Base-by-base conservation (phyloP, 2,888 invertebrate species). In the Muscina levida region DNA sequence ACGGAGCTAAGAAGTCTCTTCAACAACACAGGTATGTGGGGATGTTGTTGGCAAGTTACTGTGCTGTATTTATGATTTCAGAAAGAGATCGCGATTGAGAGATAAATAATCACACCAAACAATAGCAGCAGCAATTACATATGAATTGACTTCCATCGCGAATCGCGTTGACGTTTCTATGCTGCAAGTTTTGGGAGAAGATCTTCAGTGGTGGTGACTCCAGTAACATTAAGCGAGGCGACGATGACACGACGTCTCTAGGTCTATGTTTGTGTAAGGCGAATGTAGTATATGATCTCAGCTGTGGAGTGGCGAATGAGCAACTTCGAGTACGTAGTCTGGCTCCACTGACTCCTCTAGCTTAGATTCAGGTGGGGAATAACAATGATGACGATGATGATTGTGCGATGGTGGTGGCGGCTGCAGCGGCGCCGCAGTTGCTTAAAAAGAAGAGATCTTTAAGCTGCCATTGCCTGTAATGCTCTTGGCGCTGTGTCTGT, bases 51-150 rank as follows among this genome's bases (percentile, higher is more conserved):
- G 8, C 31, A 31, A 31, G 31, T 8, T 31, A 8, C 10, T 48
- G 48, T 17, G 42, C 11, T 48, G 48, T 48, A 19, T 51, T 4
- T 4, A 65, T 8, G 39, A 37, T 59, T 59, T 59, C 48, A 31
- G 11, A 19, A 22, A 39, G 39, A 67, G 71, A 72, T 73, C 73
- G 65, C 77, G 73, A 77, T 73, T 77, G 65, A 80, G 73, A 77
- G 73, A 77, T 77, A 77, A 71, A 77, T 77, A 66, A 66, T 53
- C 31, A 57, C 4, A 37, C 31, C 59, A 59, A n/a, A 39, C 59
- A 59, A 57, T 57, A 37, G 31, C 37, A 37, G 31, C 37, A 31
- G n/a, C 31, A 57, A 39, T 59, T 59, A 31, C n/a, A 57, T 2
- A 31, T 13, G 31, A 31, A 57, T 31, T 8, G 57, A 24, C 51